These are phyloP conservation scores for Andrena bicolor DNA, from an alignment of 2,888 invertebrate species.

Conservation along the genomic window DNA sequence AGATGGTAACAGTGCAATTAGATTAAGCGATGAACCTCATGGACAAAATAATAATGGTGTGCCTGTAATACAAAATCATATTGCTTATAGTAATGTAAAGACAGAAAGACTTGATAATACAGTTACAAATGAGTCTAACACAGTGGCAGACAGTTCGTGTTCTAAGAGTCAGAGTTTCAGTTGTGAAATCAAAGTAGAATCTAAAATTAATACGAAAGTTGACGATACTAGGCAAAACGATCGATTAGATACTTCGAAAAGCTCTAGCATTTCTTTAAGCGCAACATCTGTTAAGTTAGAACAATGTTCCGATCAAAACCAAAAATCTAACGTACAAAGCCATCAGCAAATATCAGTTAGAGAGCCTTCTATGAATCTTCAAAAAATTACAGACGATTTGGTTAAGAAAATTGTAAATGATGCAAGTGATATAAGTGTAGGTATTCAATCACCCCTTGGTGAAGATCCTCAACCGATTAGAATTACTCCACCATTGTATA, in stretches of 20 bases:
- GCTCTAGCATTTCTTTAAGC: constrained; percentile 55
- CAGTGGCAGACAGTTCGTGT: constrained; percentile 61
- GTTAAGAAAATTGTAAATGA: constrained; percentile 80
- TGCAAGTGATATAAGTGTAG: constrained; percentile 70
- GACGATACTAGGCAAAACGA: constrained; percentile 74
- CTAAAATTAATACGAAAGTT: constrained; percentile 68
- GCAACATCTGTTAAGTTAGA: constrained; percentile 66
- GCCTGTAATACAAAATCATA: constrained; percentile 82
- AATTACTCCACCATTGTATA: constrained; percentile 91
- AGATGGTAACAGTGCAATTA: constrained; percentile 75
- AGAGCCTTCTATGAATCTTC: constrained; percentile 73
- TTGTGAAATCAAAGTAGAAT: constrained; percentile 72
- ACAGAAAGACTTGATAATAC: constrained; percentile 71
- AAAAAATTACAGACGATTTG: constrained; percentile 78
- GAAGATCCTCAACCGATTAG: constrained; percentile 90
- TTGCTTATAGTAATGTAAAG: constrained; percentile 77
- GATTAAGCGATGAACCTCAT: constrained; percentile 74
- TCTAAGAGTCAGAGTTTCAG: constrained; percentile 66
- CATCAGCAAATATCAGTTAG: constrained; percentile 69
- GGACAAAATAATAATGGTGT: constrained; percentile 81
- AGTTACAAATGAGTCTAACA: constrained; percentile 57
- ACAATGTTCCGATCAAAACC: constrained; percentile 76
- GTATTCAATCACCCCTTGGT: constrained; percentile 80
- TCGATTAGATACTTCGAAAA: constrained; percentile 58
- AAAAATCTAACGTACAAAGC: constrained; percentile 80